Conservation (phyloP, 2,797 vertebrate genomes). For the Diglossa cyanea region DNA sequence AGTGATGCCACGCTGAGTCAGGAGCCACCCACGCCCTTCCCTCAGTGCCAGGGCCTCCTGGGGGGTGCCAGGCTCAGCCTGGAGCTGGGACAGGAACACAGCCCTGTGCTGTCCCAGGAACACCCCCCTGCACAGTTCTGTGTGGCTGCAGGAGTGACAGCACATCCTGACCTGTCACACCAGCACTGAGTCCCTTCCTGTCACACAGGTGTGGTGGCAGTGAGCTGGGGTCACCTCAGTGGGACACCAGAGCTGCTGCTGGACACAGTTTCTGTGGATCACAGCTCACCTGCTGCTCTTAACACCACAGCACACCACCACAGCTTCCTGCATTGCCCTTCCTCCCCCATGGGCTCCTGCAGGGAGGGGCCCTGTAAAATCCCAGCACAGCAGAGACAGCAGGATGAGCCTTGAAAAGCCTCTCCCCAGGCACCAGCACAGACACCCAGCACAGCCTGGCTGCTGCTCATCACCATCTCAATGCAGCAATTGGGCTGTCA, state of each 20-base stretch:
- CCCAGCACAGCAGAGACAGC: neutral
- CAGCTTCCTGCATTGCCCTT: neutral
- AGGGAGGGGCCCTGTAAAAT: neutral
- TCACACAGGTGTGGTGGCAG: neutral
- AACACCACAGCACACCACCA: neutral
- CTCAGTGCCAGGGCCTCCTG: neutral
- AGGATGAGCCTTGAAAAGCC: neutral
- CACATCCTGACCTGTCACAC: neutral
- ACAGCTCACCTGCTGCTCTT: neutral
- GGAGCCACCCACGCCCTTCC: neutral
- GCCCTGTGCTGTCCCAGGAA: neutral
- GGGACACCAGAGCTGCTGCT: neutral
- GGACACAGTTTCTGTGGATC: neutral
- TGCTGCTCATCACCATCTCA: neutral
- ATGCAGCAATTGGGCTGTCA: neutral
- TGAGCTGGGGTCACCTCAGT: neutral
- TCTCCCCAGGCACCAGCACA: neutral
- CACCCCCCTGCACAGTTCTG: neutral
- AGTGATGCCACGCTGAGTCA: neutral
- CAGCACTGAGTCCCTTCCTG: neutral
- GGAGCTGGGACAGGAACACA: neutral
- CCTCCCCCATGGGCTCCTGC: accelerated
- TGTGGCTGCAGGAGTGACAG: neutral
- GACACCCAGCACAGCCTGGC: neutral
- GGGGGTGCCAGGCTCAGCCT: neutral